These are phyloP conservation scores for Drosophila formosana DNA, from an alignment of 2,888 invertebrate genomes.

Conservation along the genomic window DNA sequence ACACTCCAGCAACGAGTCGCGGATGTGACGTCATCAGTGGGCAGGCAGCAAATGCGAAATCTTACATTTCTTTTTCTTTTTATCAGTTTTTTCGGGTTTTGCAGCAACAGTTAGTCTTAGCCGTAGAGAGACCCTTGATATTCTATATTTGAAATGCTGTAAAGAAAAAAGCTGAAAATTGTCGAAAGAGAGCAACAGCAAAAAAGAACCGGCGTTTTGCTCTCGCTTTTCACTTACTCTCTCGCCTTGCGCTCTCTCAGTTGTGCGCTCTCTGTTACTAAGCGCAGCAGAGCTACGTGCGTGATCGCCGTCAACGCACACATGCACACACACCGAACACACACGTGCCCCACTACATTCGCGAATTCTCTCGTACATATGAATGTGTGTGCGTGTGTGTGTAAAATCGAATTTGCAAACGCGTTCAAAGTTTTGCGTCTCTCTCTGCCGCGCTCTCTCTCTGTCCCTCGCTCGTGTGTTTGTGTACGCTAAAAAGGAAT, in stretches of 20 bases:
- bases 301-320: slow-evolving; percentile 66
- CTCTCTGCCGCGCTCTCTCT: slow-evolving; percentile 23
- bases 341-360: slow-evolving; percentile 85
- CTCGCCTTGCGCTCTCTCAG: slow-evolving; percentile 35
- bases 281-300: slow-evolving; percentile 69
- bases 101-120: slow-evolving; percentile 55
- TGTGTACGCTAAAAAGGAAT: slow-evolving; percentile 65
- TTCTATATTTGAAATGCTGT: slow-evolving; percentile 83
- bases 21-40: slow-evolving; percentile 81
- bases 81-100: slow-evolving; percentile 4
- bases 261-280: slow-evolving; percentile 63
- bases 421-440: slow-evolving; percentile 57
- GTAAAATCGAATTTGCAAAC: slow-evolving; percentile 69
- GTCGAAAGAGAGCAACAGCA: slow-evolving; percentile 38
- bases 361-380: slow-evolving; percentile 65
- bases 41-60: slow-evolving; percentile 33
- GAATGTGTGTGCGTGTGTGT: slow-evolving; percentile 5
- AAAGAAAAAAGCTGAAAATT: slow-evolving; percentile 55
- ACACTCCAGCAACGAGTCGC: slow-evolving; percentile 58
- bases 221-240: slow-evolving; percentile 35
- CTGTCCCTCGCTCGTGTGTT: slow-evolving; percentile 42
- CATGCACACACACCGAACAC: slow-evolving; percentile 60
- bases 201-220: slow-evolving; percentile 78
- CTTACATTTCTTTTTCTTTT: slow-evolving; percentile 31
- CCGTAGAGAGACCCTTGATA: slow-evolving; percentile 80